These are phyloP conservation scores for Chrysina gloriosa DNA, from an alignment of 2,888 invertebrate genomes.

Conservation along the genomic window DNA sequence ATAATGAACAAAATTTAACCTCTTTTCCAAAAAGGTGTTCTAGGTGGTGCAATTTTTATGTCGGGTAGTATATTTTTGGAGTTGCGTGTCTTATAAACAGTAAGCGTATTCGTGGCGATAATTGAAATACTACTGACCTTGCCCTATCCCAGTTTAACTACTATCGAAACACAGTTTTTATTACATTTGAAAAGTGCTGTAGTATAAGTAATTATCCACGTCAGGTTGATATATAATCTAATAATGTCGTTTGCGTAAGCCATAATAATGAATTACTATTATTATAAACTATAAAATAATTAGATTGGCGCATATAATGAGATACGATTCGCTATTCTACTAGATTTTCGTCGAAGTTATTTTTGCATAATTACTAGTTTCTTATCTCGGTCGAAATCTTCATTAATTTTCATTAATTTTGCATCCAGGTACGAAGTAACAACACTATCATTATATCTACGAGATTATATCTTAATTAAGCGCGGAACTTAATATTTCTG, in stretches of 20 bases:
- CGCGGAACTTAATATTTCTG: neutral
- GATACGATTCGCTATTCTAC: neutral
- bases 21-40: neutral
- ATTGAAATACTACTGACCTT: too few relatives aligned
- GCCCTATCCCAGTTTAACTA: too few relatives aligned
- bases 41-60: too few relatives aligned
- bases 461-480: constrained; percentile 7
- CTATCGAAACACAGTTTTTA: too few relatives aligned
- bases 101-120: too few relatives aligned
- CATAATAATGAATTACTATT: neutral
- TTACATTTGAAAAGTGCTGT: too few relatives aligned
- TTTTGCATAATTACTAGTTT: neutral
- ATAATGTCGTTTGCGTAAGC: neutral
- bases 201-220: too few relatives aligned
- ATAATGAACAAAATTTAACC: neutral
- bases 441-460: neutral
- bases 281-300: neutral
- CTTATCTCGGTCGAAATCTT: neutral
- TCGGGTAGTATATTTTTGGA: too few relatives aligned
- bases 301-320: neutral
- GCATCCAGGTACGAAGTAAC: neutral
- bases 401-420: neutral
- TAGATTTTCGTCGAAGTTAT: neutral
- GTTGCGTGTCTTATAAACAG: too few relatives aligned
- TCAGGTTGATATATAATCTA: too few relatives aligned